Evolutionary conservation across 2,113 vertebrate genomes (phyloP).

Genomic region (Phyllostomus discolor): DNA sequence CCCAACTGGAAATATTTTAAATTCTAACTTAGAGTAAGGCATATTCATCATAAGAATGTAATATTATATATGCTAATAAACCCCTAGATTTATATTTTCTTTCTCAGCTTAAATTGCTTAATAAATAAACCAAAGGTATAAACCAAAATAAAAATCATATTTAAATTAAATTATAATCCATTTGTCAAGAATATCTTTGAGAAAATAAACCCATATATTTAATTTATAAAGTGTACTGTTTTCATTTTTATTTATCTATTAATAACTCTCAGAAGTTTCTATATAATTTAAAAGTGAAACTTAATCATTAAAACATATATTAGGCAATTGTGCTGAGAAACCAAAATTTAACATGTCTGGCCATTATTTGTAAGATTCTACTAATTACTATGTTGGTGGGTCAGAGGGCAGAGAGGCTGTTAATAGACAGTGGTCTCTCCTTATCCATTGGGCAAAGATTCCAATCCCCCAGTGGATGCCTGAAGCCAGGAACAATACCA

Average conservation of each 20-base stretch:
- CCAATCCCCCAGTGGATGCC: background rate
- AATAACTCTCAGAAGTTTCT: background rate
- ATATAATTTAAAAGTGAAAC: background rate
- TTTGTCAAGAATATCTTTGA: background rate
- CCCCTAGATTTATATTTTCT: background rate
- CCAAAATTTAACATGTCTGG: background rate
- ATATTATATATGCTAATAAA: background rate
- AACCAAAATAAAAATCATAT: background rate
- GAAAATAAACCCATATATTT: background rate
- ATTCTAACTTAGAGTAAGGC: background rate
- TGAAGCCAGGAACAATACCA: background rate
- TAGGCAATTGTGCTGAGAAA: background rate
- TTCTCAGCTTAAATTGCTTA: background rate
- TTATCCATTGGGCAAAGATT: background rate
- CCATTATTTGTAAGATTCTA: background rate
- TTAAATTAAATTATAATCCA: conserved; percentile 6
- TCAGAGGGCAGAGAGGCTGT: background rate
- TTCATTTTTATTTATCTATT: background rate
- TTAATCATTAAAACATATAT: background rate
- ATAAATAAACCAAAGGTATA: background rate
- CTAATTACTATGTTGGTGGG: background rate
- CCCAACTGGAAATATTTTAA: background rate
- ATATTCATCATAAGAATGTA: background rate
- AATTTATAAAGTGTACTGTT: background rate
- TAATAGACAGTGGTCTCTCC: background rate